These are phyloP conservation scores for Globodera rostochiensis DNA, from an alignment of 1,140 invertebrate species.

Conservation along the genomic window DNA sequence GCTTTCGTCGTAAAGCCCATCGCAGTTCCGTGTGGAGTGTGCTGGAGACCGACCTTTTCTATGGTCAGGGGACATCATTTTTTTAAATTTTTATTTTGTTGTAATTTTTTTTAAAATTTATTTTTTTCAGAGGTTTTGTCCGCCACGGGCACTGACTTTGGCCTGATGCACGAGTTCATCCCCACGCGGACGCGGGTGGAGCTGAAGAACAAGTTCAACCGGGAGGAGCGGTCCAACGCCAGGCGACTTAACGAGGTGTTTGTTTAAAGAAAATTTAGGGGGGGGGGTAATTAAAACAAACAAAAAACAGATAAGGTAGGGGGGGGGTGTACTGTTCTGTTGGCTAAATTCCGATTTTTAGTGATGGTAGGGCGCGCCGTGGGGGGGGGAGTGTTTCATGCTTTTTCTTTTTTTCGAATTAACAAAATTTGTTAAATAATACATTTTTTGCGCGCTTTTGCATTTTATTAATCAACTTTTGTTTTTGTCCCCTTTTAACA, in stretches of 20 bases:
- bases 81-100: not conserved
- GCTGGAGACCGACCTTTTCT: slow-evolving; percentile 51
- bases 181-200: slow-evolving; percentile 42
- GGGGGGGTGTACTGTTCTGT: too few species aligned
- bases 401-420: too few species aligned
- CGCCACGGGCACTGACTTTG: slow-evolving; percentile 50
- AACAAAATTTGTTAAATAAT: too few species aligned
- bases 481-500: not conserved
- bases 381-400: too few species aligned
- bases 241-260: slow-evolving; percentile 39
- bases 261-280: not conserved
- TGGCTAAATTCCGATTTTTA: too few species aligned
- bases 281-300: too few species aligned
- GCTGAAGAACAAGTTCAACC: slow-evolving; percentile 51
- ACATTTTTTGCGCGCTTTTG: too few species aligned
- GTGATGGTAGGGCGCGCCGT: too few species aligned
- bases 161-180: slow-evolving; percentile 54
- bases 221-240: slow-evolving; percentile 43
- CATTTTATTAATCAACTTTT: too few species aligned
- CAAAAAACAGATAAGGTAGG: too few species aligned
- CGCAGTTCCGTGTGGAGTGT: slow-evolving; percentile 36
- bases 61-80: slow-evolving; percentile 21
- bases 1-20: slow-evolving; percentile 41
- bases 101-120: not conserved
- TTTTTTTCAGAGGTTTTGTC: slow-evolving; percentile 41